Conservation (phyloP, 1,140 invertebrate species). For the Danaus melanippus region DNA sequence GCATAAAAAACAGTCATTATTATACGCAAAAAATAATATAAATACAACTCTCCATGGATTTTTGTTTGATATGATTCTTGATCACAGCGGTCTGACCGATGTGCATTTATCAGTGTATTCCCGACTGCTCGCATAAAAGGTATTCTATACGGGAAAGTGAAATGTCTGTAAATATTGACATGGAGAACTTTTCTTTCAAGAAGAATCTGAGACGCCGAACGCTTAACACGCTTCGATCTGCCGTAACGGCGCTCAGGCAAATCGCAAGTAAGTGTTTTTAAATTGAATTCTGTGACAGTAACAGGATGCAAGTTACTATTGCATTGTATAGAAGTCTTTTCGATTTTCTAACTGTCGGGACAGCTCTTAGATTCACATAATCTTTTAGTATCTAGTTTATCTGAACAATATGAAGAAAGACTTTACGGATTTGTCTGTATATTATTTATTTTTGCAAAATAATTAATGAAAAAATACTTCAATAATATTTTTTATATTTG, state of each 20-base stretch:
- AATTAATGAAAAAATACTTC: too few species aligned
- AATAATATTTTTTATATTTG: too few species aligned
- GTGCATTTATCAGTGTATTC: constrained; percentile 65
- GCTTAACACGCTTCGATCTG: constrained; percentile 56
- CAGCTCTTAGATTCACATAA: too few species aligned
- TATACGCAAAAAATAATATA: not conserved
- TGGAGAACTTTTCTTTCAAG: constrained; percentile 56
- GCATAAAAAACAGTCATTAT: too few species aligned
- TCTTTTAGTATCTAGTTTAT: too few species aligned
- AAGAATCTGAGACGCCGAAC: constrained; percentile 58
- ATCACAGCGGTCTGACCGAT: constrained; percentile 44
- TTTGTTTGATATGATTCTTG: constrained; percentile 40
- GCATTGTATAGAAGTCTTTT: too few species aligned
- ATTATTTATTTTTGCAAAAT: too few species aligned
- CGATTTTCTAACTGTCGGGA: too few species aligned
- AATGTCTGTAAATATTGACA: constrained; percentile 63
- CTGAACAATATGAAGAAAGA: too few species aligned
- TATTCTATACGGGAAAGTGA: constrained; percentile 28
- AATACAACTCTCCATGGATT: constrained; percentile 35
- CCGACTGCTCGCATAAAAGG: constrained; percentile 53
- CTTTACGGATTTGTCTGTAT: too few species aligned
- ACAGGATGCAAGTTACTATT: too few species aligned
- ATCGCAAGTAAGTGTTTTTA: constrained; percentile 54
- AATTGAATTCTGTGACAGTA: constrained; percentile 16
- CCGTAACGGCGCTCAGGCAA: constrained; percentile 57